Conservation (phyloP, 2,113 vertebrate genomes). For the Psephotus haematonotus region DNA sequence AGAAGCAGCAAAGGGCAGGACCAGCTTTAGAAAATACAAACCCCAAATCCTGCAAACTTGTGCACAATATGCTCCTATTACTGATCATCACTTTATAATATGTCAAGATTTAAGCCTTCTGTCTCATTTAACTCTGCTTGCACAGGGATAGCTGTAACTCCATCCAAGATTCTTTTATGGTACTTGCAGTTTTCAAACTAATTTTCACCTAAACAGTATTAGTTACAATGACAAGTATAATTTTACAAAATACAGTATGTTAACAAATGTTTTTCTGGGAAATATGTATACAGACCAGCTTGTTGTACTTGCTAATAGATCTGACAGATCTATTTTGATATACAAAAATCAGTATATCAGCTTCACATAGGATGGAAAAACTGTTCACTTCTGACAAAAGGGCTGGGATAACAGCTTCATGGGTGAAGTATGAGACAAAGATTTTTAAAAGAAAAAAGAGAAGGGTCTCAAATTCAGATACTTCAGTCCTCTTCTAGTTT, state of each 20-base stretch:
- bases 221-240: not conserved
- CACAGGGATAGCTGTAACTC: not conserved
- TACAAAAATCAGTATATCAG: not conserved
- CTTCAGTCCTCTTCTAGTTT: not conserved
- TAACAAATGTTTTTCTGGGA: not conserved
- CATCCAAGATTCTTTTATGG: not conserved
- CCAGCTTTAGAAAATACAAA: not conserved
- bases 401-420: not conserved
- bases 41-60: not conserved
- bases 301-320: not conserved
- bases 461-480: not conserved
- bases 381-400: not conserved
- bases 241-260: not conserved
- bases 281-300: not conserved
- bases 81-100: not conserved
- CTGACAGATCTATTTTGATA: not conserved
- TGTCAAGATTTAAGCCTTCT: not conserved
- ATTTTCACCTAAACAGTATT: not conserved
- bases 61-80: not conserved
- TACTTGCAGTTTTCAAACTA: not conserved
- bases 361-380: not conserved
- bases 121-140: not conserved
- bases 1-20: not conserved
- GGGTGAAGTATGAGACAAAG: not conserved
- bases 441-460: not conserved